Evolutionary conservation across 2,888 invertebrate genomes (phyloP), one percentile per base, ranked within the genome.

Genomic region (Petrophora chlorosata): DNA sequence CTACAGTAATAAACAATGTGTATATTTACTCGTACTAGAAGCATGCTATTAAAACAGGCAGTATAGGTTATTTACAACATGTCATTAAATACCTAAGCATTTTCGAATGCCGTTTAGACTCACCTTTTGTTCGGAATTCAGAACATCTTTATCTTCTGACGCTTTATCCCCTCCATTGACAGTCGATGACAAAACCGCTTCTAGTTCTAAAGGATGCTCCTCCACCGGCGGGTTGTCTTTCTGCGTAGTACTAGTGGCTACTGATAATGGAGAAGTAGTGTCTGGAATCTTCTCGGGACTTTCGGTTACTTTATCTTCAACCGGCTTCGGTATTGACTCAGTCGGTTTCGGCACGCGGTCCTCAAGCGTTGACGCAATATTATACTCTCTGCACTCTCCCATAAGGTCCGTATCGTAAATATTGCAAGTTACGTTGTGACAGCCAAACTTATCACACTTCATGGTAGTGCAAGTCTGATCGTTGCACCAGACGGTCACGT

Each of bases 391-490:
- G 61, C 91, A 91, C 60, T 88, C 82, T 5, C 90, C 91, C 33
- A 65, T 79, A 47, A 88, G 65, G 56, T 90, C 73, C 0, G 91
- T 91, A 43, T 90, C 90, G 60, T 91, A 90, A 59, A 90, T 80
- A 51, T 78, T 90, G 59, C 91, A 91, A 4, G 86, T 85, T 26
- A 79, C 65, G 44, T 87, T 88, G 5, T 60, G 73, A 61, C 91
- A 91, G 3, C 79, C 78, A 9, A 61, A 63, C 44, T 66, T 76
- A 48, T 83, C 76, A 56, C 91, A 90, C 56, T 77, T 84, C 77
- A 81, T 81, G 3, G 85, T 90, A 1, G 83, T 90, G 55, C 91
- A 91, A 2, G 80, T 90, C 66, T 91, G 90, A 26, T 90, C 89
- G 64, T 87, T 83, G 61, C 91, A 91, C 82, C 79, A 84, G 7